Evolutionary conservation across 2,888 invertebrate genomes (phyloP), one percentile per base, ranked within the genome.

Genomic region (Eulithis testata): DNA sequence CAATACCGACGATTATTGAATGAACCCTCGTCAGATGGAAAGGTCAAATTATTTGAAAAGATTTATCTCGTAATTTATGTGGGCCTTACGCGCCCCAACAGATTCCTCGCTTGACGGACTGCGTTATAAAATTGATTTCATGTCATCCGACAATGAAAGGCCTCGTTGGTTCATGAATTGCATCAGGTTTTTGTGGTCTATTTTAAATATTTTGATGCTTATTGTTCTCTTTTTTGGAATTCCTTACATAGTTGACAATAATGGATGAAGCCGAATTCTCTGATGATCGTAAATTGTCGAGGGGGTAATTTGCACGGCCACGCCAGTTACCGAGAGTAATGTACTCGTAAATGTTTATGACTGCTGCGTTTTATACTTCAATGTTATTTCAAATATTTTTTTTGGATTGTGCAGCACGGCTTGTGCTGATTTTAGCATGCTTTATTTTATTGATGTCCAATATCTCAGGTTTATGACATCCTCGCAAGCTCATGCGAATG

Each of bases 1-100:
- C 90, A 88, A 91, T 90, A 90, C 87, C 83, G 81, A 86, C 83
- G 87, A 90, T 92, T 92, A 92, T 91, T 92, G 91, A 91, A 92
- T 92, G 90, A 91, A 92, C 91, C 92, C 92, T 92, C 90, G 92
- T 91, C 92, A 90, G 85, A 89, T 89, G 90, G 84, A 91, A 91
- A 93, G 93, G 92, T 93, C 93, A 92, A 91, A 93, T 91, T 91
- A 90, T 92, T 92, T 92, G 88, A 90, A 90, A 90, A 91, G 92
- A 92, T 93, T 93, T 92, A 93, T 92, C 92, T 90, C 84, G 83
- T 91, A 88, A 91, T 89, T 89, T 90, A 91, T 91, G 90, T 87
- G 88, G 87, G 86, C 81, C 85, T 83, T 87, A 88, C 84, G 85
- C 84, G 84, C 82, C 85, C 83, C 81, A 78, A 81, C 87, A 87